Evolutionary conservation across 2,888 invertebrate genomes (phyloP), one percentile per base, ranked within the genome.

Genomic region (Rosalia funebris): DNA sequence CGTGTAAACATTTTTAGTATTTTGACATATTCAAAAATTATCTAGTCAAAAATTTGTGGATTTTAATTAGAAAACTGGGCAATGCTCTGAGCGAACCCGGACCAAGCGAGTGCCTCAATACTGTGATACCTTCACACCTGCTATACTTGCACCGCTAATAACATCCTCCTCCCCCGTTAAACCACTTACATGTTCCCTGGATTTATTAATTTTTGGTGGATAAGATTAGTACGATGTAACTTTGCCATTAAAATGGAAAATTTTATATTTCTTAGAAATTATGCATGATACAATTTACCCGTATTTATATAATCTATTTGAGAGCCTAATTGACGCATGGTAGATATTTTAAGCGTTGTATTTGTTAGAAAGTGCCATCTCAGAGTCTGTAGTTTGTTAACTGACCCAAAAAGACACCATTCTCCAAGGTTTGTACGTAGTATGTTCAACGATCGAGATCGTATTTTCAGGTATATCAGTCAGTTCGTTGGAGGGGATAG

Each of bases 21-120:
- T 46, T 57, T 57, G 50, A 46, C 56, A 36, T 62, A 57, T 63
- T 55, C 55, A 60, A 47, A 66, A 56, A 64, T 56, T 57, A 52
- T 78, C 79, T 79, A 79, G 79, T 79, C 79, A 78, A 75, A 75
- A 75, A 75, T 61, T 68, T 63, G 68, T 68, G 67, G 62, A 65
- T 67, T 68, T 65, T 62, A 62, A 60, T 57, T 44, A 57, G 39
- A 44, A 62, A 68, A 65, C 63, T 66, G 71, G 71, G 71, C 66
- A 64, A 73, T 69, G 71, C 75, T 74, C 71, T 74, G 73, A 75
- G 76, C 77, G 75, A 73, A 68, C 73, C 75, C 70, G 74, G 77
- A 77, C 79, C 78, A 73, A 80, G 82, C 81, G 81, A 81, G 81
- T 81, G 82, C 81, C 81, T 81, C 77, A 75, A 77, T 73, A 78